A percentile compares a stretch with the other conserved stretches of the same genome.
phyloP scores from a whole-genome alignment of 2,888 invertebrate species.

The Agrilus cyanescens region DNA sequence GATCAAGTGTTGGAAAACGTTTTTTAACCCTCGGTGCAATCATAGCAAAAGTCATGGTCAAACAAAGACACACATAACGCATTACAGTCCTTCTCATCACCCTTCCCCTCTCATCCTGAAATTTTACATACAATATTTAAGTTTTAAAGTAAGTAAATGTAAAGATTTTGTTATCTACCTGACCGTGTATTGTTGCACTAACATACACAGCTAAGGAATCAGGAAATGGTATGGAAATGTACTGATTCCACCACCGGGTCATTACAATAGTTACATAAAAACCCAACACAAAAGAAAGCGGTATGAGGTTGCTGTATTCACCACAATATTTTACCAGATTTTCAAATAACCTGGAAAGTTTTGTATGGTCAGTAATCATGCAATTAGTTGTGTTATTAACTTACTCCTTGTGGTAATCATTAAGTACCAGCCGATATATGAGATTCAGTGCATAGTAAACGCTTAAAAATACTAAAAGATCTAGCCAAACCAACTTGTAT shows the following conservation, averaged over 20 bases:
- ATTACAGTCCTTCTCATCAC: conserved; percentile 74
- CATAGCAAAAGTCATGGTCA: conserved; percentile 79
- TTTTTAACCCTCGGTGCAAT: conserved; percentile 82
- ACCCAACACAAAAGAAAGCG: conserved; percentile 84
- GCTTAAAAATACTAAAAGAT: conserved; percentile 65
- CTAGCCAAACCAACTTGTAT: conserved; percentile 89
- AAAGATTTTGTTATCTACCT: conserved; percentile 36
- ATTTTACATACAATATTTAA: conserved; percentile 1
- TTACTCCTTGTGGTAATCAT: conserved; percentile 58
- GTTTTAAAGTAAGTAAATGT: neutral
- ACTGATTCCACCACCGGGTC: conserved; percentile 87
- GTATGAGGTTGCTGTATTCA: conserved; percentile 77
- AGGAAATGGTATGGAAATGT: conserved; percentile 72
- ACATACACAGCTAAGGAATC: conserved; percentile 80
- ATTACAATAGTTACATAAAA: conserved; percentile 90
- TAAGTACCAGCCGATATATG: conserved; percentile 60
- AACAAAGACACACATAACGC: conserved; percentile 72
- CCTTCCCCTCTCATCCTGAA: conserved; percentile 66
- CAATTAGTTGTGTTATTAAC: conserved; percentile 16
- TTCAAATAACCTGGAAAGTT: conserved; percentile 59
- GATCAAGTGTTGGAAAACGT: conserved; percentile 71
- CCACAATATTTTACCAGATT: conserved; percentile 74
- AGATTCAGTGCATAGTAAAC: conserved; percentile 70
- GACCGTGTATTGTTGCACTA: conserved; percentile 71
- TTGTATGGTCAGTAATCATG: conserved; percentile 3